Evolutionary conservation across 1,140 invertebrate species (phyloP).

Genomic region (Aphis craccivora): DNA sequence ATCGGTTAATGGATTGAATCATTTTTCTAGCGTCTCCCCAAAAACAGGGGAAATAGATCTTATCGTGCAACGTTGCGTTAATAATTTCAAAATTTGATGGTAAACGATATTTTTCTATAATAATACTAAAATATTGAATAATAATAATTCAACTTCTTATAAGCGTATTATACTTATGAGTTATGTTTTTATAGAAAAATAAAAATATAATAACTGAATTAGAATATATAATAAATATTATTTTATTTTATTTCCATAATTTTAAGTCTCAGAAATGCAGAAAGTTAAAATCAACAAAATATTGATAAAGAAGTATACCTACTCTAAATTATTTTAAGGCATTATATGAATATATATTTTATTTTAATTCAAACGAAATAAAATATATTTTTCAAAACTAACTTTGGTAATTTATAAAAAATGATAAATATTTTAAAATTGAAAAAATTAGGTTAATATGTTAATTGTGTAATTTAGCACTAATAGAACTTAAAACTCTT

Average conservation of each 20-base stretch:
- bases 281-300: background rate
- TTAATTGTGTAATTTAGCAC: background rate
- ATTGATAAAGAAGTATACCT: background rate
- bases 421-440: background rate
- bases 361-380: background rate
- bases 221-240: background rate
- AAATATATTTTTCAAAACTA: background rate
- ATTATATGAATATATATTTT: background rate
- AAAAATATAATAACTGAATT: background rate
- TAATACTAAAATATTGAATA: background rate
- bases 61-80: background rate
- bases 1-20: conserved; percentile 54
- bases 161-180: background rate
- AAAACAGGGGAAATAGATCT: conserved; percentile 8
- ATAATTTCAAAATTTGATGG: background rate
- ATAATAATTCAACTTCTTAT: background rate
- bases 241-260: background rate
- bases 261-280: background rate
- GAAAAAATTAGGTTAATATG: background rate
- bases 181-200: background rate
- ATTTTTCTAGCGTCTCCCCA: conserved; percentile 45
- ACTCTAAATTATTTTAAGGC: too few relatives aligned
- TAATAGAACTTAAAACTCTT: background rate
- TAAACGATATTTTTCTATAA: too few relatives aligned
- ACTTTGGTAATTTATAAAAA: background rate